Evolutionary conservation across 2,113 vertebrate species (phyloP), one percentile per base, ranked within the genome.

Genomic region (Paracanthobrama guichenoti): DNA sequence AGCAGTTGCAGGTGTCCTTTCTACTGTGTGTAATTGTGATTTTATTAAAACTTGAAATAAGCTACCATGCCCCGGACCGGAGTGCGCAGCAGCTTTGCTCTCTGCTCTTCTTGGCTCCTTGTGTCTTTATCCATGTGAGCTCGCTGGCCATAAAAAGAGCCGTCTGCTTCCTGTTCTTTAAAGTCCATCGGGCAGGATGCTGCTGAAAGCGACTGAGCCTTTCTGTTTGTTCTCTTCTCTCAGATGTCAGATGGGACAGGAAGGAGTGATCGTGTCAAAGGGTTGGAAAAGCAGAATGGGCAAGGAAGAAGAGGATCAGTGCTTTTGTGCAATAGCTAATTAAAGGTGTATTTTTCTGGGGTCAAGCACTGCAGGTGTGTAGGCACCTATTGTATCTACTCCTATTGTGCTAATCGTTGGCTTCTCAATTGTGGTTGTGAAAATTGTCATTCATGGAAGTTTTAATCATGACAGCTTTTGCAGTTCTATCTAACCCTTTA

Each of bases 121-220:
- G 6, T 2, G 53, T 55, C 84, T 88, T 92, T 89, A 93, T 91
- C 89, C 88, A 71, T 71, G 20, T 81, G 81, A 87, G 88, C 88
- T 87, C 26, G 79, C 86, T 72, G 89, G 88, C 82, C 84, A 83
- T 87, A 83, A 85, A 88, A 77, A 73, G 75, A 76, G 77, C 86
- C 35, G 72, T 87, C 90, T 92, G 87, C 90, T 92, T 91, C 88
- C 90, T 89, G 87, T 87, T 90, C 91, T 93, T 91, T 92, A 88
- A 93, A 92, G 91, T 93, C 91, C 81, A 84, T 88, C 86, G 86
- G 88, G 86, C 90, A 71, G 91, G 87, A 88, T 87, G 88, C 91
- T 88, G 89, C 90, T 89, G 90, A 90, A 91, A 89, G 81, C 83
- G 84, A 88, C 74, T 85, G 84, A 86, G 85, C 87, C 84, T 87